These are phyloP conservation scores for Caenorhabditis sp. DNA, from an alignment of 2,888 invertebrate species.

Conservation along the genomic window DNA sequence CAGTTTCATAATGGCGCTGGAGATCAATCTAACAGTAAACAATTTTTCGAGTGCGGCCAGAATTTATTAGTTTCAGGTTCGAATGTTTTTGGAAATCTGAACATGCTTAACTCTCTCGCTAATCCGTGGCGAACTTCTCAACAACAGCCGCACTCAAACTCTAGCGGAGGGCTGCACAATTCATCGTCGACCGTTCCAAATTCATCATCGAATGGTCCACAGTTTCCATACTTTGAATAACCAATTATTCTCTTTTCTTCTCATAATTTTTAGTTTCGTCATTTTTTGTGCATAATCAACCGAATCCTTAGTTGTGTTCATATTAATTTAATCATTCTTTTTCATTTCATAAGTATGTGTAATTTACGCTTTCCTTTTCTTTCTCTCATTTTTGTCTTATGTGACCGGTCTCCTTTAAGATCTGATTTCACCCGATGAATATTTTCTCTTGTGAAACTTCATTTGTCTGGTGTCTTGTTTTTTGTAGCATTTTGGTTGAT, in stretches of 20 bases:
- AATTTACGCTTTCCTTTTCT: neutral
- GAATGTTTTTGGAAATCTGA: neutral
- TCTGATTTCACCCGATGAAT: neutral
- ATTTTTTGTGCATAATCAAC: too few relatives aligned
- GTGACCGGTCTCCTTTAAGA: neutral
- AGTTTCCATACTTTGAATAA: neutral
- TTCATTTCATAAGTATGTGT: too few relatives aligned
- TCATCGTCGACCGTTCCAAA: neutral
- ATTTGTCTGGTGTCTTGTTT: neutral
- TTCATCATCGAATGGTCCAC: neutral
- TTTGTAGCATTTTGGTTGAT: neutral
- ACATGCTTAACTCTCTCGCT: neutral
- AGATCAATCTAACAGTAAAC: constrained; percentile 7
- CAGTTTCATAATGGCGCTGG: constrained; percentile 2
- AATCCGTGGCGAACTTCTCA: neutral
- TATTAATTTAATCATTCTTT: too few relatives aligned
- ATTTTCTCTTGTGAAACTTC: too few relatives aligned
- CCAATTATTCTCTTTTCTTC: too few relatives aligned
- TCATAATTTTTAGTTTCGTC: too few relatives aligned
- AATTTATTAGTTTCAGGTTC: neutral
- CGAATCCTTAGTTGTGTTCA: too few relatives aligned
- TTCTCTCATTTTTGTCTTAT: neutral
- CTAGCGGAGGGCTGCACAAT: neutral
- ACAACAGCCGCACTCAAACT: neutral
- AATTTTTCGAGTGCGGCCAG: neutral